phyloP scores from a whole-genome alignment of 1,140 invertebrate genomes.

The Rhizoglyphus robini region DNA sequence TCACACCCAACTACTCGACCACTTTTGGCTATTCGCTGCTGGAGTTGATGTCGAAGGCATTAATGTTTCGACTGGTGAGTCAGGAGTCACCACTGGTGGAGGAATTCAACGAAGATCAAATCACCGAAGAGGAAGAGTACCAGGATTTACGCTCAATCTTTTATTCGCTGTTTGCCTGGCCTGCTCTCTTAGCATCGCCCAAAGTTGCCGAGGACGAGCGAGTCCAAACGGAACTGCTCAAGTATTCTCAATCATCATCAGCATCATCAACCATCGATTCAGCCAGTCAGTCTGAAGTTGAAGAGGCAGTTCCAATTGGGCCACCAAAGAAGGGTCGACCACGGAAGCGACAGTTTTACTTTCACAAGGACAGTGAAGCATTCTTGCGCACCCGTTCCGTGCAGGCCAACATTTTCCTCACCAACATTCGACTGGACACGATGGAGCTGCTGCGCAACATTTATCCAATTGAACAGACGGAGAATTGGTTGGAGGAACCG shows the following conservation, averaged over 20 bases:
- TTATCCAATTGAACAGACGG: not conserved
- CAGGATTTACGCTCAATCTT: not conserved
- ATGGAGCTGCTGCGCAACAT: not conserved
- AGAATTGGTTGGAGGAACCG: not conserved
- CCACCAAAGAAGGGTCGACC: not conserved
- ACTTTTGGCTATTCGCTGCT: not conserved
- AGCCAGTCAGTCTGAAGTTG: not conserved
- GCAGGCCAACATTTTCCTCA: not conserved
- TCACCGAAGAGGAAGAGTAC: not conserved
- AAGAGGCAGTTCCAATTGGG: not conserved
- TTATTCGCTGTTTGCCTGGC: conserved; percentile 5
- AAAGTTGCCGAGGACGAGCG: not conserved
- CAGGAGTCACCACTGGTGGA: not conserved
- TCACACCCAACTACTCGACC: conserved; percentile 1
- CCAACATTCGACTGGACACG: not conserved
- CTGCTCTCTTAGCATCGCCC: not conserved
- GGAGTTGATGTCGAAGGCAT: not conserved
- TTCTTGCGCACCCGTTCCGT: not conserved
- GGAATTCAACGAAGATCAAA: not conserved
- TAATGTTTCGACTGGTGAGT: not conserved
- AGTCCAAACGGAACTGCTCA: not conserved
- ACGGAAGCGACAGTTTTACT: not conserved
- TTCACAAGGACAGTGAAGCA: not conserved
- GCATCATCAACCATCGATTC: not conserved
- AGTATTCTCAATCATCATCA: not conserved